Evolutionary conservation across 1,140 invertebrate species (phyloP).

Genomic region (Bombus vancouverensis): DNA sequence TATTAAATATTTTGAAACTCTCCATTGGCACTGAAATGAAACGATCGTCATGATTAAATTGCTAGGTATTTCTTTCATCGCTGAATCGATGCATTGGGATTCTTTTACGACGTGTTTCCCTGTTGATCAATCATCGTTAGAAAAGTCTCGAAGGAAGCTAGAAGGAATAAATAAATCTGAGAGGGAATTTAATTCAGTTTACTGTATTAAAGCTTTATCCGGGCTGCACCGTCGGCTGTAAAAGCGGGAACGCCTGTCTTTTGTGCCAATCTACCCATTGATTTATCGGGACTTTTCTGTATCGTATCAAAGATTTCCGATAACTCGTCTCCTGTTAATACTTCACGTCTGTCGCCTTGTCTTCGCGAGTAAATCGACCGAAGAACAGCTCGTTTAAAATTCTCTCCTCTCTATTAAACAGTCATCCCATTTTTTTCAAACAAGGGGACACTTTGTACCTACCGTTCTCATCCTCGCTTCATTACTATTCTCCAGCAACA

Average conservation of each 20-base stretch:
- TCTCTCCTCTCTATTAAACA: background rate
- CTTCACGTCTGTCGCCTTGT: background rate
- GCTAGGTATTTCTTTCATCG: background rate
- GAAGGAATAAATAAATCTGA: constrained; percentile 2
- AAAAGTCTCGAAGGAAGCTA: background rate
- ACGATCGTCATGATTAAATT: too few species aligned
- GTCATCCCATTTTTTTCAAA: background rate
- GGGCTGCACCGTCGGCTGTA: background rate
- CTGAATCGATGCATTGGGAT: background rate
- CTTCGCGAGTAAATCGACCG: background rate
- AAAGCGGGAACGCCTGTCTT: constrained; percentile 24
- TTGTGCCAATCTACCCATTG: constrained; percentile 31
- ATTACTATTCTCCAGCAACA: background rate
- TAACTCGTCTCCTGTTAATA: constrained; percentile 18
- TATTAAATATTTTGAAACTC: too few species aligned
- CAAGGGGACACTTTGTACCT: background rate
- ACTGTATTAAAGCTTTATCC: constrained; percentile 40
- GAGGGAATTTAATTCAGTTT: constrained; percentile 37
- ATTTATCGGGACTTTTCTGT: constrained; percentile 18
- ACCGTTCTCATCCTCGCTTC: background rate
- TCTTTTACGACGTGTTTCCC: background rate
- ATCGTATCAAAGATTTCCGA: constrained; percentile 45
- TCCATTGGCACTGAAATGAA: too few species aligned
- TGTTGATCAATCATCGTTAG: constrained; percentile 41
- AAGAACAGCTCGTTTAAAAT: constrained; percentile 10